Evolutionary conservation across 1,140 invertebrate genomes (phyloP).

Genomic region (Homalodisca vitripennis): DNA sequence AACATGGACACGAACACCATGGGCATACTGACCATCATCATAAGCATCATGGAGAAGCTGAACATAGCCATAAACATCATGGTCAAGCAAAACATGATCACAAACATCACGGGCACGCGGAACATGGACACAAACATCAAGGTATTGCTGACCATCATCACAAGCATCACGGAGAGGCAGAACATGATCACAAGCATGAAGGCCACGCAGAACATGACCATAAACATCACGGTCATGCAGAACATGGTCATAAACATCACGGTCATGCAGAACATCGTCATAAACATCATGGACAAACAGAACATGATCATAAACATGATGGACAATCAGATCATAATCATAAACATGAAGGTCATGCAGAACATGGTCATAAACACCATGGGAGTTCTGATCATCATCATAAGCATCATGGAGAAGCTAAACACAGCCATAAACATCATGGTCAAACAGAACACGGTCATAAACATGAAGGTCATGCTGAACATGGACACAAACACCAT

Average conservation of each 20-base stretch:
- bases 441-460: conserved; percentile 26
- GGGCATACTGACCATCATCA: conserved; percentile 21
- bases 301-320: conserved; percentile 19
- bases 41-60: conserved; percentile 15
- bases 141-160: conserved; percentile 20
- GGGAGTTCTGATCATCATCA: background rate
- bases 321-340: background rate
- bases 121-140: conserved; percentile 26
- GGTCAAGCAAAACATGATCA: conserved; percentile 22
- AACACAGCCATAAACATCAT: conserved; percentile 12
- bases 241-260: conserved; percentile 31
- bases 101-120: conserved; percentile 17
- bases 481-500: conserved; percentile 30
- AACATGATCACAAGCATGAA: conserved; percentile 17
- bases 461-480: conserved; percentile 29
- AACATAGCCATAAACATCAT: conserved; percentile 26
- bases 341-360: conserved; percentile 18
- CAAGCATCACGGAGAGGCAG: conserved; percentile 16
- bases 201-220: conserved; percentile 9
- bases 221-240: conserved; percentile 17
- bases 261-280: conserved; percentile 31
- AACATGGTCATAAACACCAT: conserved; percentile 17
- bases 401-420: conserved; percentile 15
- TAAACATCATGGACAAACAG: conserved; percentile 26
- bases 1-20: conserved; percentile 12